Base-by-base conservation (phyloP, 2,888 invertebrate species). In the Acrobasis consociella region DNA sequence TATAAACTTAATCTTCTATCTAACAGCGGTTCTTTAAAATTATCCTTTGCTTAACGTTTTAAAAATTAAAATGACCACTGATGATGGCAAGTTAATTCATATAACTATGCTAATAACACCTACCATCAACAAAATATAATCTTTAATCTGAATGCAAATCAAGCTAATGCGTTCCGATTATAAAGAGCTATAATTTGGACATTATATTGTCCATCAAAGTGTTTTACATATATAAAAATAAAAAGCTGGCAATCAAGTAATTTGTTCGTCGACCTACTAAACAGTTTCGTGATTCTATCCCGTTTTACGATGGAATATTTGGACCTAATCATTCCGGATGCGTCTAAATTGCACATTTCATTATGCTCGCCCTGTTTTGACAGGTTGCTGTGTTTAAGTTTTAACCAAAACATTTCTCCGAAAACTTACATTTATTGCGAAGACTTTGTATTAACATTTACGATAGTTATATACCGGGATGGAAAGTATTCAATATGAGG, bases 91-190 rank as follows among this genome's bases (percentile, higher is more conserved):
- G 81, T 78, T 90, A 90, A 91, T 91, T 85, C 90, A 78, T 88
- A 89, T 91, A 90, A 91, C 91, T 91, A 90, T 87, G 89, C 86
- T 91, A 91, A 91, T 91, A 86, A 87, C 89, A 86, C 86, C 87
- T 86, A 89, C 86, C 87, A 87, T 81, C 80, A 82, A 83, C 85
- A 87, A 91, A 91, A 90, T 89, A 91, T 91, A 90, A 91, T 91
- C 87, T 90, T 91, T 91, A 91, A 91, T 91, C 89, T 91, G 87
- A 83, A 91, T 91, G 91, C 91, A 89, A 91, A 91, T 90, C 90
- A 89, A 88, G 84, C 89, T 91, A 91, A 91, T 90, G 87, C 88
- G 89, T 88, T 89, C 86, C 88, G 87, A 89, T 91, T 89, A 91
- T 88, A 86, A 88, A 87, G 81, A 89, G 87, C 87, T 90, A 89